Evolutionary conservation across 2,113 vertebrate species (phyloP).

Genomic region (Saccopteryx leptura): DNA sequence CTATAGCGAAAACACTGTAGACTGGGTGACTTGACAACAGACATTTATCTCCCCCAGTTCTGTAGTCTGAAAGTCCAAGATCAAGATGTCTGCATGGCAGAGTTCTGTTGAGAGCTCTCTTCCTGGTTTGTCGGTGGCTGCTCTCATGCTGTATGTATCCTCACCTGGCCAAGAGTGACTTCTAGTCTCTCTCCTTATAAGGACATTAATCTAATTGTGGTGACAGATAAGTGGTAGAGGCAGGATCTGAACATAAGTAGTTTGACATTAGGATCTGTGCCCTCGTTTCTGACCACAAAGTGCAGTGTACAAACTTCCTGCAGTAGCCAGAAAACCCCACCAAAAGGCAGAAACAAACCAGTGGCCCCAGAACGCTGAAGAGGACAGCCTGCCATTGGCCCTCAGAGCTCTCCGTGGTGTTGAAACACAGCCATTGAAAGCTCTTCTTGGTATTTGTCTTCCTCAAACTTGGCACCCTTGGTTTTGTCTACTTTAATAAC

Average conservation of each 20-base stretch:
- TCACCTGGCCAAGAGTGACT: background rate
- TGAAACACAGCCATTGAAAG: accelerated
- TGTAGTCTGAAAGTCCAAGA: background rate
- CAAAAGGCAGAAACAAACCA: background rate
- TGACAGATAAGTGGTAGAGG: background rate
- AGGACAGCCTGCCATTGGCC: accelerated
- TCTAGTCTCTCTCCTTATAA: background rate
- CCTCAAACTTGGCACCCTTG: background rate
- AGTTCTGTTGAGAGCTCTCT: background rate
- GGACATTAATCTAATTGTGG: background rate
- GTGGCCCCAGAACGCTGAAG: background rate
- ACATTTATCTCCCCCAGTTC: background rate
- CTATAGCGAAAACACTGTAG: background rate
- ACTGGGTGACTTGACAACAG: background rate
- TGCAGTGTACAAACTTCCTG: background rate
- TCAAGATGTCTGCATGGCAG: background rate
- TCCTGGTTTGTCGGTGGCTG: background rate
- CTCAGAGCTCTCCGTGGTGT: slow-evolving; percentile 8
- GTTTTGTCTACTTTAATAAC: background rate
- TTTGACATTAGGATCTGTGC: background rate
- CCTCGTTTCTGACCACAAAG: background rate
- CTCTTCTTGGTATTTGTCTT: background rate
- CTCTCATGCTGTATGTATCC: background rate
- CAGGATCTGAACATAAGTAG: background rate
- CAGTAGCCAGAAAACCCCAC: background rate